Conservation (phyloP, 2,113 vertebrate genomes). For the Promerops cafer region DNA sequence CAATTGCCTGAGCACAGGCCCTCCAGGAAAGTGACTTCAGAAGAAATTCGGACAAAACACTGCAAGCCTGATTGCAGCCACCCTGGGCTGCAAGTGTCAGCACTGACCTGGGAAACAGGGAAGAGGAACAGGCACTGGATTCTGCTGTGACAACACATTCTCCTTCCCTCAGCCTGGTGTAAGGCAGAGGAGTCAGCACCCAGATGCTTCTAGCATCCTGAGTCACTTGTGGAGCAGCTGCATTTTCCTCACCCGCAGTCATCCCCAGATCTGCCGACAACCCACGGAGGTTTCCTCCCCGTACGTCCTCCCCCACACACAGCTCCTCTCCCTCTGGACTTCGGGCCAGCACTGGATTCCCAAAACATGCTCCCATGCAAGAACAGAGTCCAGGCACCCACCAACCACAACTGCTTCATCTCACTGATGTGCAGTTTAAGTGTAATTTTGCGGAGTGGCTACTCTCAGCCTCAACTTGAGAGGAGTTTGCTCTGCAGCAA, state of each 20-base stretch:
- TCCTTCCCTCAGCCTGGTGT: neutral
- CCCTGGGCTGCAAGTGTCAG: neutral
- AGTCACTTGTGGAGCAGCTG: conserved; percentile 31
- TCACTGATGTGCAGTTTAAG: neutral
- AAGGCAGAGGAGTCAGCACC: conserved; percentile 22
- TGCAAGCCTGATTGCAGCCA: neutral
- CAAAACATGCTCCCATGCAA: neutral
- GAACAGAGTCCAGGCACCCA: neutral
- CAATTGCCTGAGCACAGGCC: neutral
- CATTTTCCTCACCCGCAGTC: neutral
- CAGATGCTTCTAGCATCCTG: conserved; percentile 25
- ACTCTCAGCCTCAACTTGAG: conserved; percentile 38
- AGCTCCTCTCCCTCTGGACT: neutral
- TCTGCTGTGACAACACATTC: neutral
- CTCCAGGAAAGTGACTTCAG: neutral
- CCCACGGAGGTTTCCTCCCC: neutral
- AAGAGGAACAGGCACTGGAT: neutral
- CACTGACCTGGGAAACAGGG: neutral
- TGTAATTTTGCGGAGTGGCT: neutral
- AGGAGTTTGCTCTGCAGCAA: conserved; percentile 47
- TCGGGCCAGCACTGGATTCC: neutral
- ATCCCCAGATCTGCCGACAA: conserved; percentile 1
- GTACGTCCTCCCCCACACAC: neutral
- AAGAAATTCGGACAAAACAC: neutral
- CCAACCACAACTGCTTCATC: neutral